These are phyloP conservation scores for Oxycera nigricornis DNA, from an alignment of 2,888 invertebrate genomes.

Conservation along the genomic window DNA sequence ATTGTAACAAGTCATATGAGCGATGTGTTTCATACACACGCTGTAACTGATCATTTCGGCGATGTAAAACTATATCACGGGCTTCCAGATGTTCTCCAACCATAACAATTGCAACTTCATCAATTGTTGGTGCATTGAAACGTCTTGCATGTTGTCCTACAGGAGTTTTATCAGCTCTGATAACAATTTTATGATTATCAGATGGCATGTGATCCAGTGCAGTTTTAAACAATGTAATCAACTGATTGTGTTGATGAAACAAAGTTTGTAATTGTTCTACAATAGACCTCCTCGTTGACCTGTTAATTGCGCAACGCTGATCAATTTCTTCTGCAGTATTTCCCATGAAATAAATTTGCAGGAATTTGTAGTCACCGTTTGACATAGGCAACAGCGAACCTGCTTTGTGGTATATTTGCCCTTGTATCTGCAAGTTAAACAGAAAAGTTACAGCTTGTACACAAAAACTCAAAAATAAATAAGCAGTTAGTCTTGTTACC, in stretches of 20 bases:
- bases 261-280: conserved; percentile 15
- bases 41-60: too few species aligned
- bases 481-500: too few species aligned
- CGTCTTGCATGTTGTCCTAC: conserved; percentile 52
- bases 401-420: conserved; percentile 9
- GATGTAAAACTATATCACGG: too few species aligned
- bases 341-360: conserved; percentile 23
- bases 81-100: too few species aligned
- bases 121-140: conserved; percentile 56
- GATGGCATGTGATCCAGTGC: conserved; percentile 51
- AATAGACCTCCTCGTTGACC: conserved; percentile 44
- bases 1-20: too few species aligned
- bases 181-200: conserved; percentile 55
- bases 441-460: too few species aligned
- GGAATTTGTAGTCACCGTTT: conserved; percentile 7
- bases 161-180: conserved; percentile 55
- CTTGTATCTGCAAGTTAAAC: conserved; percentile 9
- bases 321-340: conserved; percentile 45
- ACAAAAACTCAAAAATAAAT: too few species aligned
- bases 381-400: conserved; percentile 11
- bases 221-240: conserved; percentile 53
- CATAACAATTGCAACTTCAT: conserved; percentile 57
- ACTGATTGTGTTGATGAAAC: conserved; percentile 50
- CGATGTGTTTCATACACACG: too few species aligned
- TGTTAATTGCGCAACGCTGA: conserved; percentile 44